These are phyloP conservation scores for Regulus satrapa DNA, from an alignment of 2,113 vertebrate genomes.

Conservation along the genomic window DNA sequence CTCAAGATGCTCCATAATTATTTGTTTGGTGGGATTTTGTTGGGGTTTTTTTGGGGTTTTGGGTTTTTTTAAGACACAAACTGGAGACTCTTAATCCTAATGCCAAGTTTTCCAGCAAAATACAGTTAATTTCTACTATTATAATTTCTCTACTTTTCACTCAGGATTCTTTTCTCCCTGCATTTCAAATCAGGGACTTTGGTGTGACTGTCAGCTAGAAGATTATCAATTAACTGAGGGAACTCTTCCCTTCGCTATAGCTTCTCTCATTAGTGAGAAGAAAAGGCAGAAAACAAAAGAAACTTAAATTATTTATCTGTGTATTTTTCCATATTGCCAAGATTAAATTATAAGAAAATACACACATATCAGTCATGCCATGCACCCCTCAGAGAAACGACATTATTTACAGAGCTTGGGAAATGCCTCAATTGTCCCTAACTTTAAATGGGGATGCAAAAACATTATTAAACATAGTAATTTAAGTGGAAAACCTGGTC, in stretches of 20 bases:
- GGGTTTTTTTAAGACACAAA: background rate
- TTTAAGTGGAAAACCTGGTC: background rate
- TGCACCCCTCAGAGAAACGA: background rate
- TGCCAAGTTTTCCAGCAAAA: background rate
- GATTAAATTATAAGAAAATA: background rate
- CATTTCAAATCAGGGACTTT: background rate
- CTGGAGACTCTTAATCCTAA: background rate
- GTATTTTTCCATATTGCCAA: background rate
- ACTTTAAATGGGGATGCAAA: background rate
- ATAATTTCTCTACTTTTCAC: background rate
- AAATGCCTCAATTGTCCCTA: background rate
- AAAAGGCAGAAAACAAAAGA: background rate
- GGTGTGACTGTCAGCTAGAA: background rate
- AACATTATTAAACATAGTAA: background rate
- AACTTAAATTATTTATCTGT: background rate
- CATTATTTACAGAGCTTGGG: background rate
- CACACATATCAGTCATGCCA: background rate
- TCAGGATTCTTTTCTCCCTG: background rate
- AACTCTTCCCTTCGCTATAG: background rate
- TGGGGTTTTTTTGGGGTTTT: too few relatives aligned
- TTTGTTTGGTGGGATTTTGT: too few relatives aligned
- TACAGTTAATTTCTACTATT: background rate
- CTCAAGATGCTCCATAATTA: background rate
- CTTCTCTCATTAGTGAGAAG: background rate
- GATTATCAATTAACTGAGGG: conserved; percentile 25